Conservation (phyloP, 2,113 vertebrate species). For the Pipra filicauda region DNA sequence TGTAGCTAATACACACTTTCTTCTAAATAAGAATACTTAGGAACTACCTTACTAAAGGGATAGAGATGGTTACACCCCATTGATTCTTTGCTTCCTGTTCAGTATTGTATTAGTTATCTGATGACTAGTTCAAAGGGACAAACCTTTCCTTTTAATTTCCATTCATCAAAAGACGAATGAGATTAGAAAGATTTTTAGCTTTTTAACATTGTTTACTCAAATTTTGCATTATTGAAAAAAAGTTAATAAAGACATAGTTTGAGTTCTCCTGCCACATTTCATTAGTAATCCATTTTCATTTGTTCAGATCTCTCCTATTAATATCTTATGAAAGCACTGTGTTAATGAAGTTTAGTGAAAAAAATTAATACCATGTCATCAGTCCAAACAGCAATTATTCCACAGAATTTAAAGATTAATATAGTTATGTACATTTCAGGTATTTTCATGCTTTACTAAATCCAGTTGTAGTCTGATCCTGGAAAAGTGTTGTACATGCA, state of each 20-base stretch:
- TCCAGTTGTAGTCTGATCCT: background rate
- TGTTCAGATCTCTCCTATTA: background rate
- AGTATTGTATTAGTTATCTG: background rate
- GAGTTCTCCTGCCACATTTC: background rate
- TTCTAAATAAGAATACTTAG: background rate
- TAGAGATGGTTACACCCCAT: background rate
- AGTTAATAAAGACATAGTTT: background rate
- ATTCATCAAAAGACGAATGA: background rate
- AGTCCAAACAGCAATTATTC: background rate
- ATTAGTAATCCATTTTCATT: background rate
- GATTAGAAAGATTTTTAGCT: background rate
- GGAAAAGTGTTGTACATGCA: background rate
- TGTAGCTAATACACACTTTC: background rate
- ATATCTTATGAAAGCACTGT: background rate
- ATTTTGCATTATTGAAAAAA: background rate
- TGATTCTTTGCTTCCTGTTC: background rate
- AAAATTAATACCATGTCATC: background rate
- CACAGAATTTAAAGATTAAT: background rate
- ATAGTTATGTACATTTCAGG: background rate
- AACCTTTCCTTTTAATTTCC: background rate
- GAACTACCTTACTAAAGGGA: background rate
- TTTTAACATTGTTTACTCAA: background rate
- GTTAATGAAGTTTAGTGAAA: background rate
- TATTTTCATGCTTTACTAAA: background rate
- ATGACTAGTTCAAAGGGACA: background rate